These are phyloP conservation scores for Syngnathus rostellatus DNA, from an alignment of 2,797 vertebrate species.

Conservation along the genomic window DNA sequence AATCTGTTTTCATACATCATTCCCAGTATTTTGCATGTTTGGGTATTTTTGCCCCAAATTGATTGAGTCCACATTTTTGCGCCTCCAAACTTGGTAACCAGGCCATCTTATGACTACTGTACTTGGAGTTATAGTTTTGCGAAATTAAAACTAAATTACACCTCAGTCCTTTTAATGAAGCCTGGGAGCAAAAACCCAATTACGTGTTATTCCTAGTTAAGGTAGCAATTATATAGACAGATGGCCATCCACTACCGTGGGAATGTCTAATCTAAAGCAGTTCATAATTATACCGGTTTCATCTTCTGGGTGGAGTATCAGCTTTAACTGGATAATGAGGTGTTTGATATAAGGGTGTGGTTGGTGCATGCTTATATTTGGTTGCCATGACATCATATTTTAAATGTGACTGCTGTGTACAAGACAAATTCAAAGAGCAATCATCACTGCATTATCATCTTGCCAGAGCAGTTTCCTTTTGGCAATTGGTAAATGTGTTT, in stretches of 20 bases:
- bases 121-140: neutral
- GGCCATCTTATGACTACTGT: neutral
- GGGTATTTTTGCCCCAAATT: neutral
- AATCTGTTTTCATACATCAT: neutral
- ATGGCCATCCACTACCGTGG: neutral
- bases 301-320: neutral
- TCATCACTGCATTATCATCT: slow-evolving; percentile 1
- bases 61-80: neutral
- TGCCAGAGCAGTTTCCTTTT: neutral
- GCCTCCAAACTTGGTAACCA: neutral
- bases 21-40: neutral
- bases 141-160: neutral
- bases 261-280: neutral
- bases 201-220: neutral
- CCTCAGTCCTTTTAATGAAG: neutral
- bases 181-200: neutral
- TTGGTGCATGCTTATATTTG: neutral
- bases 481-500: neutral
- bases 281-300: neutral
- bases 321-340: neutral
- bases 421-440: neutral
- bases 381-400: neutral
- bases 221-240: neutral
- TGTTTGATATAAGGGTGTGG: slow-evolving; percentile 3
- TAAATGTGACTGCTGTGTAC: neutral